Evolutionary conservation across 2,888 invertebrate species (phyloP), one percentile per base, ranked within the genome.

Genomic region (Hyposoter didymator): DNA sequence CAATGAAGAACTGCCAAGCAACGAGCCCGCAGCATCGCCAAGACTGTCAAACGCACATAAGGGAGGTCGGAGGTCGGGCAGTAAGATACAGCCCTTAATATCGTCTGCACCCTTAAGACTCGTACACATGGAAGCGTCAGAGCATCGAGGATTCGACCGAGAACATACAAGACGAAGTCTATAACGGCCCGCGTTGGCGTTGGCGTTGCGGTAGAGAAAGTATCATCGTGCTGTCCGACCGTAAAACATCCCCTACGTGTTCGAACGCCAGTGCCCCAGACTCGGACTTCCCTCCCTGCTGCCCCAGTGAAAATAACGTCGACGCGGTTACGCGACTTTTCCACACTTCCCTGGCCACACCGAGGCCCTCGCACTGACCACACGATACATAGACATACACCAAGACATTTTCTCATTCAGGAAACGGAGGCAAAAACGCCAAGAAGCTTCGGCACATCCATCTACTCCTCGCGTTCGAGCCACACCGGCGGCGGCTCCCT

Each of bases 381-480:
- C 59, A 28, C 28, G 59, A 8, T 55, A 28, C 45, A 72, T 35
- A 73, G 28, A 43, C 17, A 64, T 28, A 28, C 70, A 39, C 49
- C 64, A 64, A 62, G 70, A 66, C 39, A 52, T 59, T 64, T 47
- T 66, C 81, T 19, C 78, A 35, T 85, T 59, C 75, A 69, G 70
- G 75, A 43, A 72, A n/a, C 62, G 47, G 47, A 62, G 76, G 69
- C 64, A 72, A 73, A 82, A 66, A 64, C 80, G 67, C 70, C 55
- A 59, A 78, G 84, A 81, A 81, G 84, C 84, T 67, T 59, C 78
- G 79, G 79, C 80, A 79, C 87, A 86, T 88, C 85, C 81, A 83
- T 88, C 85, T 79, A 82, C 84, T 75, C 82, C 84, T 75, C 82
- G 70, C 82, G 70, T 78, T 76, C 67, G 70, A 66, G 43, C 67